Evolutionary conservation across 2,888 invertebrate genomes (phyloP).

Genomic region (Tipula helvola): DNA sequence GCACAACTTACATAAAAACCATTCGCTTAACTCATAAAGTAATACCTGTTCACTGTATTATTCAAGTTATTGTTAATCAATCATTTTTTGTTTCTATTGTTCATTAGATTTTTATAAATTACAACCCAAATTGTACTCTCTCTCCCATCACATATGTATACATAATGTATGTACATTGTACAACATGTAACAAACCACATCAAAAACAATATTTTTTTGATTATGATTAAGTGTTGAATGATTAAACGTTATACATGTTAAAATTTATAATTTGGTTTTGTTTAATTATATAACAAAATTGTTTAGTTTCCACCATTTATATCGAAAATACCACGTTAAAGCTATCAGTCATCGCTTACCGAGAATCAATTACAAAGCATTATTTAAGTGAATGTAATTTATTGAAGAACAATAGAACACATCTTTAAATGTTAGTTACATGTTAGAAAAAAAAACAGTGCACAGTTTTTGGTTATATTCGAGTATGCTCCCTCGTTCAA

Average conservation of each 20-base stretch:
- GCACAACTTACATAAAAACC: not conserved
- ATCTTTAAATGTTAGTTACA: not conserved
- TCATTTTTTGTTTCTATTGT: not conserved
- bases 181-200: not conserved
- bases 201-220: not conserved
- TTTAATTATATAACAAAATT: not conserved
- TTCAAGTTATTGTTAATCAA: not conserved
- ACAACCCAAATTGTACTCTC: not conserved
- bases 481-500: no score
- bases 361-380: not conserved
- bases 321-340: not conserved
- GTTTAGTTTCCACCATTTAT: no score
- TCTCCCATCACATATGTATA: not conserved
- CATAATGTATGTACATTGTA: not conserved
- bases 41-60: not conserved
- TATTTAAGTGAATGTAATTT: not conserved
- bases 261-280: not conserved
- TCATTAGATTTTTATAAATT: not conserved
- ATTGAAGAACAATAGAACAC: not conserved
- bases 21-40: not conserved
- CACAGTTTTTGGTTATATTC: no score
- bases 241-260: not conserved
- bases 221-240: constrained; percentile 4
- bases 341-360: not conserved
- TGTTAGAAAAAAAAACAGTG: no score